Evolutionary conservation across 1,140 invertebrate genomes (phyloP).

Genomic region (Aleiodes sp.): DNA sequence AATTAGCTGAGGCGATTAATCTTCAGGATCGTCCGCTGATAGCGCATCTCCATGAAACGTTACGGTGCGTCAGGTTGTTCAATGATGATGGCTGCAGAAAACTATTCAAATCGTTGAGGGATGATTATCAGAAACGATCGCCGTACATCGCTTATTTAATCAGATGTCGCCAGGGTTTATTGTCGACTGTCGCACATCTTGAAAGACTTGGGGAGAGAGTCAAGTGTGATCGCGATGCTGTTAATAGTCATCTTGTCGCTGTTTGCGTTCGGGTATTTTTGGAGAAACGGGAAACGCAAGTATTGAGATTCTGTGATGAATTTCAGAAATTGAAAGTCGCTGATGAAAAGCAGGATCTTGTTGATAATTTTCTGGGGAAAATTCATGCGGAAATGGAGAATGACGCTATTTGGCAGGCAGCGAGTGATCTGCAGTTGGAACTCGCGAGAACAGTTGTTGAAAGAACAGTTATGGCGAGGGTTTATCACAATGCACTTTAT

Average conservation of each 20-base stretch:
- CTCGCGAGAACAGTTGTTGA: constrained; percentile 80
- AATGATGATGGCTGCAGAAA: constrained; percentile 80
- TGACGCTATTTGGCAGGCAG: constrained; percentile 78
- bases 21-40: constrained; percentile 82
- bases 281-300: constrained; percentile 73
- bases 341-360: constrained; percentile 84
- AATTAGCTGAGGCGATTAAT: constrained; percentile 89
- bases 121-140: constrained; percentile 82
- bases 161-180: constrained; percentile 81
- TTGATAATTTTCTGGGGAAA: constrained; percentile 73
- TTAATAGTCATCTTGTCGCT: constrained; percentile 80
- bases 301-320: constrained; percentile 78
- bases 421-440: constrained; percentile 75
- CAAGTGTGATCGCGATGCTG: constrained; percentile 77
- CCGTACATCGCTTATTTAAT: constrained; percentile 89
- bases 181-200: constrained; percentile 82
- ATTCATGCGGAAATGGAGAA: constrained; percentile 71
- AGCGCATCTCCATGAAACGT: constrained; percentile 88
- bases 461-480: constrained; percentile 83
- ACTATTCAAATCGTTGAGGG: constrained; percentile 79
- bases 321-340: constrained; percentile 79
- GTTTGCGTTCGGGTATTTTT: constrained; percentile 84
- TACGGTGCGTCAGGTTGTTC: constrained; percentile 82
- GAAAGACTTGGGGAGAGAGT: constrained; percentile 75
- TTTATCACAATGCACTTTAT: constrained; percentile 94